These are phyloP conservation scores for Anarhynchus alexandrinus DNA, from an alignment of 2,113 vertebrate species.

Conservation along the genomic window DNA sequence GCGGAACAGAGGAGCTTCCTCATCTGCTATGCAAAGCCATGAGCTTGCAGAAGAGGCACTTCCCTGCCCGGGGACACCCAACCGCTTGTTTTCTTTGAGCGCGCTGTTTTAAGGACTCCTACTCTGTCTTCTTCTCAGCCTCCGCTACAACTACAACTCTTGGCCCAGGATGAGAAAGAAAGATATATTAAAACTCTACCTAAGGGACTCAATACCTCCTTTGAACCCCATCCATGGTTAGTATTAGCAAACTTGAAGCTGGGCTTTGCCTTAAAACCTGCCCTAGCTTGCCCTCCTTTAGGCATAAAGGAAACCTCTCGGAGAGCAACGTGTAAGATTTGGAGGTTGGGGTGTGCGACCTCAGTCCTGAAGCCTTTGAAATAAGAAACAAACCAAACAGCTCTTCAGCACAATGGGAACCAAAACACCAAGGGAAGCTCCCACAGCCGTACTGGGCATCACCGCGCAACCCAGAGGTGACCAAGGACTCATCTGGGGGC, in stretches of 20 bases:
- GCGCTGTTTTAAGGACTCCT: not conserved
- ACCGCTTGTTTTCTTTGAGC: not conserved
- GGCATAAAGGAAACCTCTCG: not conserved
- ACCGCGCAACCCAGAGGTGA: not conserved
- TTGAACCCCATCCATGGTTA: not conserved
- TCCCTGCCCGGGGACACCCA: not conserved
- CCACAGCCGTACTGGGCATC: not conserved
- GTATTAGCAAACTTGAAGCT: too few species aligned
- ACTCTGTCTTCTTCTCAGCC: not conserved
- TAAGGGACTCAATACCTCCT: not conserved
- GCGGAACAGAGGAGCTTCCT: not conserved
- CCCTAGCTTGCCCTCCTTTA: not conserved
- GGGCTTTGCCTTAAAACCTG: not conserved
- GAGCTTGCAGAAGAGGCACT: not conserved
- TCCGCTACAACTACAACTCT: not conserved
- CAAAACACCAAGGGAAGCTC: not conserved
- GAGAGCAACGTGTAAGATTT: not conserved
- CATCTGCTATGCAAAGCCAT: not conserved
- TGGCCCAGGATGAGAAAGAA: too few species aligned
- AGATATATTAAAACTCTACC: not conserved
- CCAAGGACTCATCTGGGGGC: rapidly evolving
- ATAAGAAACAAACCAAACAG: not conserved
- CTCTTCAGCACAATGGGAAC: not conserved
- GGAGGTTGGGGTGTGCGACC: rapidly evolving
- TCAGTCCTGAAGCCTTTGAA: not conserved